Evolutionary conservation across 92 coral and sea anemone genomes (phyloP), one percentile per base, ranked within the genome.

Genomic region (Porites divaricata): DNA sequence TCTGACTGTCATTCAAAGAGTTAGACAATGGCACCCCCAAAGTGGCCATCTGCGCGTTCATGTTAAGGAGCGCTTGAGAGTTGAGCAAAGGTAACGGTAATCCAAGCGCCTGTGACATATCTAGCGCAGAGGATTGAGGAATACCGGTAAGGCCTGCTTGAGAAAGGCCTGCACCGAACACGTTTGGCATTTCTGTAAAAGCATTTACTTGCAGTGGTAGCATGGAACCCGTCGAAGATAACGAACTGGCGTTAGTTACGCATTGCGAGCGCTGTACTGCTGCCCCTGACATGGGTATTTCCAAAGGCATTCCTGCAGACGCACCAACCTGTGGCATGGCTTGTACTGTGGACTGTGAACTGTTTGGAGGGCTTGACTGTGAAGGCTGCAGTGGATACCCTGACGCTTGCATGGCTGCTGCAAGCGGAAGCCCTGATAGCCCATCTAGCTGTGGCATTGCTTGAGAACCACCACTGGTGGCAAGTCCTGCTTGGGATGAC

Each of bases 61-160:
- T 19, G 61, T 69, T 80, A 24, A 35, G 69, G 45, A 69, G 23
- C 0, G 58, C 54, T 69, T 68, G 85, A 58, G 85, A 68, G 76
- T 69, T 35, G 57, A 54, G 19, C 12, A 80, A 26, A 12, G 85
- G 77, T 21, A 56, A 19, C 2, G 76, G 77, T 14, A 68, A 56
- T 26, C 35, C 23, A 7, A 79, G 26, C 20, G 23, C 52, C 56
- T 80, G 63, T 17, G 41, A 10, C 76, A n/a, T 50, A 19, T 72
- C 51, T 11, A 50, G 76, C 21, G 76, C 11, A 1, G 61, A 26
- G 50, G 76, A 72, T 10, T 9, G 76, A 49, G 17, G 25, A 52
- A 19, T 12, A n/a, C 20, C 23, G 62, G 53, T 14, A 61, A 61
- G 65, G 21, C 65, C 23, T 59, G n/a, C 64, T 2, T 15, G 19